Evolutionary conservation across 2,888 invertebrate genomes (phyloP), one percentile per base, ranked within the genome.

Genomic region (Tipula lateralis): DNA sequence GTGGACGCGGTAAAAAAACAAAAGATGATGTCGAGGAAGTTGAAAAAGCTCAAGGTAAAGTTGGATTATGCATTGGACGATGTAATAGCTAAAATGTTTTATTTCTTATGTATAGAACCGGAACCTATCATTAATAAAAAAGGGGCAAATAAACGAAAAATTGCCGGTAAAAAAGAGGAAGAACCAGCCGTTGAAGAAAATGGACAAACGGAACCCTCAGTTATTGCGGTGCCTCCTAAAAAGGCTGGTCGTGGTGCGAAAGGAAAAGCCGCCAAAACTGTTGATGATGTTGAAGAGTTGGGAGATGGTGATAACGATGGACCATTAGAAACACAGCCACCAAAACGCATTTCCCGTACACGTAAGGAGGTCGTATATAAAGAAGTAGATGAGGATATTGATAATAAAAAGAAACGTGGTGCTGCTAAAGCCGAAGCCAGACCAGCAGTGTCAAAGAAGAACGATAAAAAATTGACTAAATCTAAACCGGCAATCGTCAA

Each of bases 381-480:
- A 13, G 82, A 82, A 82, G 82, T 82, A 16, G 82, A 82, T 82
- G 82, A 82, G 16, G 82, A 82, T 82, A 19, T 82, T 7, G 82
- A 82, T 16, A 82, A 82, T 16, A 82, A 82, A 32, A 82, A 82
- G 4, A 82, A 82, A 82, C 82, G 82, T 16, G 82, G 30, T 1
- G 30, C n/a, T n/a, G 82, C 82, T 1, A 66, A 24, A 66, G 24
- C n/a, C 2, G 66, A 66, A 66, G n/a, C 82, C 2, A 82, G 30
- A 30, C 7, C n/a, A 30, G 82, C n/a, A 1, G 16, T 30, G n/a
- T 30, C 30, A 30, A 82, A 82, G 9, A 82, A 82, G 19, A 9
- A 1, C 4, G 32, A 29, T 1, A 82, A 82, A 82, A 32, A 29
- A 82, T 29, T 5, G 7, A 30, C 29, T 13, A 82, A 82, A 32